A percentile compares a stretch with the other conserved stretches of the same genome.
Conservation (phyloP, 2,113 vertebrate genomes). For the Percopsis transmontana region DNA sequence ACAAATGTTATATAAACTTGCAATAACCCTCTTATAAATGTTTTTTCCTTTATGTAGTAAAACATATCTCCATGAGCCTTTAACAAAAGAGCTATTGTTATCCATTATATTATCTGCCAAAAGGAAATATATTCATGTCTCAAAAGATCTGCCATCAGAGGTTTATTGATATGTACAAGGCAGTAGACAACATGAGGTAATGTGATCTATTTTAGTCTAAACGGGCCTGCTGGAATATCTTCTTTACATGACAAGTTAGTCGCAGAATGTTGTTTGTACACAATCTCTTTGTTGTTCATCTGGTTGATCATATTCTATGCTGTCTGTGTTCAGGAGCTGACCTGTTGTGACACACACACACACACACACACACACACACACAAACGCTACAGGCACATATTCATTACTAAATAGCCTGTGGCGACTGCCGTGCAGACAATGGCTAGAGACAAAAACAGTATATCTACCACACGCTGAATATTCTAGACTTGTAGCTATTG, state of each 20-base stretch:
- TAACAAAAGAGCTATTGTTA: constrained; percentile 60
- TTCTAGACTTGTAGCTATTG: constrained; percentile 70
- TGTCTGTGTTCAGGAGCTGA: constrained; percentile 65
- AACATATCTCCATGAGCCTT: constrained; percentile 39
- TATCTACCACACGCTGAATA: constrained; percentile 49
- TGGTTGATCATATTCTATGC: constrained; percentile 63
- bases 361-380: neutral
- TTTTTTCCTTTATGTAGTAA: constrained; percentile 44
- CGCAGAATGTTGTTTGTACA: constrained; percentile 64
- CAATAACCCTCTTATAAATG: constrained; percentile 38
- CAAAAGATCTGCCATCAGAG: constrained; percentile 59
- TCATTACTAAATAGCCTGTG: constrained; percentile 78
- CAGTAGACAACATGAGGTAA: constrained; percentile 54
- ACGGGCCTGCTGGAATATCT: constrained; percentile 58
- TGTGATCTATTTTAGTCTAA: constrained; percentile 69
- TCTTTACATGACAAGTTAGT: constrained; percentile 62
- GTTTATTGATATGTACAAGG: constrained; percentile 59
- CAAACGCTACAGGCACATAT: constrained; percentile 73
- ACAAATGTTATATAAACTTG: constrained; percentile 9
- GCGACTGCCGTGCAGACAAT: constrained; percentile 74
- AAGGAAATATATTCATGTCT: constrained; percentile 57
- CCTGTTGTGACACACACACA: constrained; percentile 65
- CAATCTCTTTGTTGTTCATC: constrained; percentile 72
- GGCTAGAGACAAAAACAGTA: constrained; percentile 66
- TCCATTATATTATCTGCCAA: constrained; percentile 60